Evolutionary conservation across 2,888 invertebrate species (phyloP).

Genomic region (Macrophya annulata): DNA sequence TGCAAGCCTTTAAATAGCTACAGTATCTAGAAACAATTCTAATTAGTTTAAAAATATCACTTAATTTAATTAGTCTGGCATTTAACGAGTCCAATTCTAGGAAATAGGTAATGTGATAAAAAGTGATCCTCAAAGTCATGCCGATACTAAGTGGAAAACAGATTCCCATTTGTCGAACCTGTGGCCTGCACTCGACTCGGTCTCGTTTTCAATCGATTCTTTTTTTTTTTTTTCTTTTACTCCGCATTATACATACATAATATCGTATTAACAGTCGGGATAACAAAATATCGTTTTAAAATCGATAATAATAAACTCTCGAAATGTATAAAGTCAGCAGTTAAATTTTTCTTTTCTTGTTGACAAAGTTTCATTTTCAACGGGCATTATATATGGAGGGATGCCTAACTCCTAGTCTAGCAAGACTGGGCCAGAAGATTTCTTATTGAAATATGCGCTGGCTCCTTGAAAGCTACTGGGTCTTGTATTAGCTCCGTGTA

Average conservation of each 20-base stretch:
- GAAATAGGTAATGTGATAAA: slow-evolving; percentile 53
- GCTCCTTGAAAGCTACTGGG: slow-evolving; percentile 74
- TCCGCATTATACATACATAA: slow-evolving; percentile 56
- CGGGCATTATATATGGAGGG: slow-evolving; percentile 68
- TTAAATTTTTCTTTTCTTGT: slow-evolving; percentile 46
- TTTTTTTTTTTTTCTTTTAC: slow-evolving; percentile 58
- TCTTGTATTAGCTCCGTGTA: slow-evolving; percentile 53
- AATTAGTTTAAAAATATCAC: slow-evolving; percentile 54
- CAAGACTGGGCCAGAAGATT: slow-evolving; percentile 53
- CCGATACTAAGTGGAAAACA: slow-evolving; percentile 55
- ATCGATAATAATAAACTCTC: slow-evolving; percentile 72
- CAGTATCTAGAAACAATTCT: slow-evolving; percentile 47
- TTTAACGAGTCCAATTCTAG: slow-evolving; percentile 52
- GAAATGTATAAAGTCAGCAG: slow-evolving; percentile 71
- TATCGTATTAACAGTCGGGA: slow-evolving; percentile 68
- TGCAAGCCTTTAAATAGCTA: slow-evolving; percentile 41
- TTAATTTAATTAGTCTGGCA: slow-evolving; percentile 52
- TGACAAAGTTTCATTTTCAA: slow-evolving; percentile 58
- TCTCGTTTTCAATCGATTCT: slow-evolving; percentile 58
- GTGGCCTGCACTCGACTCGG: slow-evolving; percentile 72
- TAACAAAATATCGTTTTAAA: slow-evolving; percentile 72
- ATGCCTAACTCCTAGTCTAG: slow-evolving; percentile 53
- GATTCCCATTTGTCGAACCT: slow-evolving; percentile 63
- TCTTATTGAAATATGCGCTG: slow-evolving; percentile 70
- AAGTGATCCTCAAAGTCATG: slow-evolving; percentile 54